Conservation (phyloP, 2,888 invertebrate species). For the Drosophila dives region DNA sequence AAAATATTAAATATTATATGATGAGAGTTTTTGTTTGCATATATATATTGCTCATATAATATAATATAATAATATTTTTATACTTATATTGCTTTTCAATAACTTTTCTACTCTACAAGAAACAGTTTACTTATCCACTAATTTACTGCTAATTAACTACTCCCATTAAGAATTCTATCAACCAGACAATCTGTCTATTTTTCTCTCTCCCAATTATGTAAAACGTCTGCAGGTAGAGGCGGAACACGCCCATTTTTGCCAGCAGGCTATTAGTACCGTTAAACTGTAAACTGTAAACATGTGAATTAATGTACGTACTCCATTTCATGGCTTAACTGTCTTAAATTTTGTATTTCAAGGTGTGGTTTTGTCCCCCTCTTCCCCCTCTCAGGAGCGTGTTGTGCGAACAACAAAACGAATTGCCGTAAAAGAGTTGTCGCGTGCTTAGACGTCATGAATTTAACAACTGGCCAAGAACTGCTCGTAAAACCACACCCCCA, state of each 20-base stretch:
- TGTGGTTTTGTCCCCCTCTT: constrained; percentile 20
- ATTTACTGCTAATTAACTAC: not conserved
- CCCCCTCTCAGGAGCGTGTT: not conserved
- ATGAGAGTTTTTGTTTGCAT: not conserved
- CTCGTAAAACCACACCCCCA: constrained; percentile 13
- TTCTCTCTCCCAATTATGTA: not conserved
- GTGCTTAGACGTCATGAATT: constrained; percentile 74
- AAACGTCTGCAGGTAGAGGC: constrained; percentile 14
- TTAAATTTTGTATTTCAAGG: constrained; percentile 25
- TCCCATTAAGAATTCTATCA: not conserved
- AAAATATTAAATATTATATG: not conserved
- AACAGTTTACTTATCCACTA: not conserved
- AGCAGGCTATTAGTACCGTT: constrained; percentile 64
- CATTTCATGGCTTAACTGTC: constrained; percentile 25
- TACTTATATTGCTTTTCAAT: not conserved
- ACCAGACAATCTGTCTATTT: not conserved
- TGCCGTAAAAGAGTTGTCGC: constrained; percentile 67
- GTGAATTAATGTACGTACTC: not conserved
- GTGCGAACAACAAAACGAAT: constrained; percentile 58
- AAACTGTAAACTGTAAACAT: constrained; percentile 46
- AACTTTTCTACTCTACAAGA: no score
- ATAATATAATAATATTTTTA: no score
- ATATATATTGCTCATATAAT: no score
- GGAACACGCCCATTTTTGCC: constrained; percentile 47
- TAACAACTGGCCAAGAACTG: constrained; percentile 43